A percentile compares a stretch with the other conserved stretches of the same genome.
Conservation (phyloP, 2,797 vertebrate genomes). For the Psittacula echo region DNA sequence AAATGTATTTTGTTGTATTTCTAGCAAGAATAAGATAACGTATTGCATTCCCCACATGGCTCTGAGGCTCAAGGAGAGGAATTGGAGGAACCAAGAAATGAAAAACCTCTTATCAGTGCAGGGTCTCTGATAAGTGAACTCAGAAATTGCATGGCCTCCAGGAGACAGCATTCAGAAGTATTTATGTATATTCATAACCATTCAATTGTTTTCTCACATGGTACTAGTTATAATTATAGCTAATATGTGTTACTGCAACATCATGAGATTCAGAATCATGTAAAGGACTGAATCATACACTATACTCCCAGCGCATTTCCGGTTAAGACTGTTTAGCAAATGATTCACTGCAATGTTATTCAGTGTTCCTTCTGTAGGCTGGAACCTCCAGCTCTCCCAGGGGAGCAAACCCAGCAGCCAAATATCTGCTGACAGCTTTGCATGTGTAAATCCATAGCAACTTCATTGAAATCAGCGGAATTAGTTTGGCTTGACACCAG, state of each 20-base stretch:
- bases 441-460: constrained; percentile 41
- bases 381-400: constrained; percentile 18
- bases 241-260: neutral
- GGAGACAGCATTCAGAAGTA: neutral
- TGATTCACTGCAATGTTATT: neutral
- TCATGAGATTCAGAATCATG: neutral
- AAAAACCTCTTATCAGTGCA: neutral
- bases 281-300: neutral
- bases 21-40: neutral
- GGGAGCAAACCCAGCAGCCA: neutral
- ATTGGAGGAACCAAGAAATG: neutral
- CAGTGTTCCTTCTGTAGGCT: neutral
- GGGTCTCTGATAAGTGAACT: neutral
- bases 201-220: neutral
- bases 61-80: neutral
- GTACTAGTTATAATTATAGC: neutral
- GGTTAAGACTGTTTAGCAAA: neutral
- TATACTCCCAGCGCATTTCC: neutral
- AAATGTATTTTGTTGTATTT: neutral
- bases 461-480: constrained; percentile 32
- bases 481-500: constrained; percentile 51
- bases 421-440: constrained; percentile 25
- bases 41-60: neutral
- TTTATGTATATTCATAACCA: neutral
- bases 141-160: neutral